Evolutionary conservation across 2,888 invertebrate species (phyloP).

Genomic region (Drosophila histrio): DNA sequence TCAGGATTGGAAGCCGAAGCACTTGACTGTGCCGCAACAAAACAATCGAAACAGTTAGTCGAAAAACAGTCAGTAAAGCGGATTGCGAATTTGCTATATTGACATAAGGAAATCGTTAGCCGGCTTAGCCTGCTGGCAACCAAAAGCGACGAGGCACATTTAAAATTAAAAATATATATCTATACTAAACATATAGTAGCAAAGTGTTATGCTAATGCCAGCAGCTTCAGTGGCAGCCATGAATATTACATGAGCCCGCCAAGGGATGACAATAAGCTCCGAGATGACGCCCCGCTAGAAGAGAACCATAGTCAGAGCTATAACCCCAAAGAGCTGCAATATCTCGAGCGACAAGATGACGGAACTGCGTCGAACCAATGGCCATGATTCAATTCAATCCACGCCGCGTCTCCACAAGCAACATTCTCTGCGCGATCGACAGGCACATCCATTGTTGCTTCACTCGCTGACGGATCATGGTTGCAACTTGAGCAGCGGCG

Average conservation of each 20-base stretch:
- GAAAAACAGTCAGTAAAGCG: slow-evolving; percentile 53
- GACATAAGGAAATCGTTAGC: slow-evolving; percentile 80
- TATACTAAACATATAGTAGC: slow-evolving; percentile 6
- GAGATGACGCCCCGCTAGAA: slow-evolving; percentile 19
- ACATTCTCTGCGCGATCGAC: slow-evolving; percentile 59
- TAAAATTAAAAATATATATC: slow-evolving; percentile 68
- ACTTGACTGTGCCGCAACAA: slow-evolving; percentile 23
- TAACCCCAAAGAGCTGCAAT: neutral
- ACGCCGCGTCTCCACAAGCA: slow-evolving; percentile 65
- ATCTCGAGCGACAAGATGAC: slow-evolving; percentile 51
- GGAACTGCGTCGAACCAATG: slow-evolving; percentile 65
- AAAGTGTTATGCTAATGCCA: slow-evolving; percentile 68
- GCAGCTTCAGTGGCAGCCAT: slow-evolving; percentile 38
- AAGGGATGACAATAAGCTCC: slow-evolving; percentile 72
- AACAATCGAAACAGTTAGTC: slow-evolving; percentile 57
- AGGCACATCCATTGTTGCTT: slow-evolving; percentile 73
- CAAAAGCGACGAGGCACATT: slow-evolving; percentile 47
- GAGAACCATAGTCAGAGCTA: neutral
- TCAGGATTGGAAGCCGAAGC: slow-evolving; percentile 14
- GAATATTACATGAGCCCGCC: slow-evolving; percentile 71
- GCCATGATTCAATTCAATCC: slow-evolving; percentile 26
- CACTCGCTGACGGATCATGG: slow-evolving; percentile 80
- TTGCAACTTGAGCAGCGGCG: slow-evolving; percentile 75
- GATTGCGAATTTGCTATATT: slow-evolving; percentile 75
- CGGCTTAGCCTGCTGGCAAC: slow-evolving; percentile 60